Evolutionary conservation across 2,888 invertebrate genomes (phyloP), one percentile per base, ranked within the genome.

Genomic region (Acrobasis suavella): DNA sequence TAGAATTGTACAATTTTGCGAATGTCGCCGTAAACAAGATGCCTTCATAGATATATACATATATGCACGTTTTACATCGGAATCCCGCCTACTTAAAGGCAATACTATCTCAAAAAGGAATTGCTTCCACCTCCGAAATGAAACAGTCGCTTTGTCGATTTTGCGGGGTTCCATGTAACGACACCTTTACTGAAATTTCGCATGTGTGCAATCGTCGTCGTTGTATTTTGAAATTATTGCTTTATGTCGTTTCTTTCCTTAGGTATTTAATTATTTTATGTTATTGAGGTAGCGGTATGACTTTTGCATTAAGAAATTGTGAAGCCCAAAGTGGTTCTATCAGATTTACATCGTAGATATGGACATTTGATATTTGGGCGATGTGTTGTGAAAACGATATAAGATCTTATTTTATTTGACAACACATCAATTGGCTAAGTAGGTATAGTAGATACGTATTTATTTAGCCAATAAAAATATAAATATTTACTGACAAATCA

Each of bases 131-230:
- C 81, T 85, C 80, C 82, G 74, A 84, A 87, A 86, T 87, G 84
- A 87, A 87, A 86, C 87, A 85, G 81, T 80, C 81, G 82, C 83
- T 85, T 85, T 87, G 86, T 82, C 83, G 86, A 83, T 86, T 86
- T 84, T 81, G 81, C 69, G 81, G 80, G 79, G 79, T 77, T 78
- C 77, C 78, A 76, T 82, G 82, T 81, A 83, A 83, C 83, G 82
- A 85, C 80, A 83, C 81, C 79, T 85, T 82, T 85, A 86, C 85
- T 85, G 85, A 85, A 86, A 82, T 81, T 76, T 82, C 78, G 74
- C 71, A 75, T 75, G 77, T 79, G 77, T 81, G 82, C 14, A 17
- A 49, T 42, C n/a, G 38, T 42, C 22, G n/a, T 52, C 37, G 15
- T 15, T 46, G n/a, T 46, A 14, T 46, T 46, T 14, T 5, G 12